phyloP scores from a whole-genome alignment of 2,797 vertebrate species.

The Micrastur ruficollis region DNA sequence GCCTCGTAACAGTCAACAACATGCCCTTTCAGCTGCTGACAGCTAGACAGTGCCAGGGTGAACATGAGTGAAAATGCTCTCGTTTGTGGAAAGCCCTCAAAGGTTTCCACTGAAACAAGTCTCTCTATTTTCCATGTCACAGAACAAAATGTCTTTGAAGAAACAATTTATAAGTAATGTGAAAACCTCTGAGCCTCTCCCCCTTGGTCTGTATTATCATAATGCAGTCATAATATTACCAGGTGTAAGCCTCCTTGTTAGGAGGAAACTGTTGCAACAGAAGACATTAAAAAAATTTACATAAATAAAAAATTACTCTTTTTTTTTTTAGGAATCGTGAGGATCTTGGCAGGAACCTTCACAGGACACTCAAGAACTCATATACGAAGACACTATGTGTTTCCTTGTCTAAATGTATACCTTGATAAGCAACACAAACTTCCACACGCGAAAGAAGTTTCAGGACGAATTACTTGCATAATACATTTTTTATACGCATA shows the following conservation, averaged over 20 bases:
- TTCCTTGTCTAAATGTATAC: not conserved
- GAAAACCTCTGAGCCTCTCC: not conserved
- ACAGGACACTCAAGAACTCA: not conserved
- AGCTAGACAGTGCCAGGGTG: not conserved
- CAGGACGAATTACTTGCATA: not conserved
- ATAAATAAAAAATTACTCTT: not conserved
- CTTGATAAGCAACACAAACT: not conserved
- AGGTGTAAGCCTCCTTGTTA: not conserved
- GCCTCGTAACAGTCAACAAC: not conserved
- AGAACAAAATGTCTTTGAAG: not conserved
- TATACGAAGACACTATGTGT: rapidly evolving
- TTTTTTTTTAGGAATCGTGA: not conserved
- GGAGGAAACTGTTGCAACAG: not conserved
- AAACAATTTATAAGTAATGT: rapidly evolving
- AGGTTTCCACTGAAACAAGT: not conserved
- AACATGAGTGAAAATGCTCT: not conserved
- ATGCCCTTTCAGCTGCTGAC: not conserved
- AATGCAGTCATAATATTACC: rapidly evolving
- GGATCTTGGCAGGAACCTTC: not conserved
- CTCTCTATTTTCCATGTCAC: not conserved
- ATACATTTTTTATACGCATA: not conserved
- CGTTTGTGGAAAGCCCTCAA: not conserved
- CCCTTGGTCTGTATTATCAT: not conserved
- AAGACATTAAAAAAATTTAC: not conserved
- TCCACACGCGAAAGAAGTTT: not conserved